These are phyloP conservation scores for Dione vanillae DNA, from an alignment of 2,888 invertebrate genomes.

Conservation along the genomic window DNA sequence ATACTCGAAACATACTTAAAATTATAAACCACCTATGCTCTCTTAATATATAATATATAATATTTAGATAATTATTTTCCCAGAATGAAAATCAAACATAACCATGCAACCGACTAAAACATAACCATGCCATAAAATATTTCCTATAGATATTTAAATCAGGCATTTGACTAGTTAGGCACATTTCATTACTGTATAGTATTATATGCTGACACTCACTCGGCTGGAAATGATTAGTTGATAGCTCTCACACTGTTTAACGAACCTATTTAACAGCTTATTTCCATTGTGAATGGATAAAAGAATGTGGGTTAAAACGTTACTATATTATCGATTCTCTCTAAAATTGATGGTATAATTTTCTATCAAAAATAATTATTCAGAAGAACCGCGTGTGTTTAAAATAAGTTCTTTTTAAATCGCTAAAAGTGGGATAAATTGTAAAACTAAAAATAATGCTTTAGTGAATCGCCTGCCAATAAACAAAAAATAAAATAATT, in stretches of 20 bases:
- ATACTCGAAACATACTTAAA: too few species aligned
- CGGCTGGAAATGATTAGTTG: constrained; percentile 34
- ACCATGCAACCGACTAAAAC: neutral
- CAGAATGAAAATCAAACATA: neutral
- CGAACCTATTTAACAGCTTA: constrained; percentile 29
- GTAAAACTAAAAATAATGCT: neutral
- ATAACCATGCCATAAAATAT: neutral
- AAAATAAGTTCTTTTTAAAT: too few species aligned
- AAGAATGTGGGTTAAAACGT: constrained; percentile 24
- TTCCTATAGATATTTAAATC: neutral
- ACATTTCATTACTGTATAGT: neutral
- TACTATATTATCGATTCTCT: constrained; percentile 1
- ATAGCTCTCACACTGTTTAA: constrained; percentile 35
- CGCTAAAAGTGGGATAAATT: neutral
- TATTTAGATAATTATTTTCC: too few species aligned
- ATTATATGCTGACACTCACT: constrained; percentile 32
- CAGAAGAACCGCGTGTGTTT: too few species aligned
- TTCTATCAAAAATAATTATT: too few species aligned
- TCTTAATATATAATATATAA: too few species aligned
- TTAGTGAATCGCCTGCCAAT: too few species aligned
- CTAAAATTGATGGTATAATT: neutral
- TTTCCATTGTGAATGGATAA: constrained; percentile 18
- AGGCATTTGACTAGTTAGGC: neutral
- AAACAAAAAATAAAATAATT: too few species aligned
- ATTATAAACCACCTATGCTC: too few species aligned